phyloP scores from a whole-genome alignment of 2,888 invertebrate genomes.

The Corbicula japonica region DNA sequence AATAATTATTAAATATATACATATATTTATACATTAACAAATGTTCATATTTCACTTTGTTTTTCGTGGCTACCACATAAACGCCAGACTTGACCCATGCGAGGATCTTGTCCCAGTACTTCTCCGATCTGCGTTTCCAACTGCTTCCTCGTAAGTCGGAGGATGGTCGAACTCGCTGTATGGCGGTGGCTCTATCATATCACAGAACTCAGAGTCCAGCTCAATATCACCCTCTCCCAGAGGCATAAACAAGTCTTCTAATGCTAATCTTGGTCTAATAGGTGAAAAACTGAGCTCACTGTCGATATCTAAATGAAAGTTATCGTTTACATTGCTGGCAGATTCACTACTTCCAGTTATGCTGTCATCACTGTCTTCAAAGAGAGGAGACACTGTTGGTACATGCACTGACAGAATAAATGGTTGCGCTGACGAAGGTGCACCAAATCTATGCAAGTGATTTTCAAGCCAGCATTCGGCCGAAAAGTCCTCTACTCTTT shows the following conservation, averaged over 20 bases:
- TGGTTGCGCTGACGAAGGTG: slow-evolving; percentile 14
- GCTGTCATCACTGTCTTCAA: slow-evolving; percentile 46
- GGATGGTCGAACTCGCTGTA: slow-evolving; percentile 72
- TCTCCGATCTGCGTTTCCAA: slow-evolving; percentile 33
- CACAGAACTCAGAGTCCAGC: slow-evolving; percentile 23
- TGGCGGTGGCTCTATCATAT: slow-evolving; percentile 66
- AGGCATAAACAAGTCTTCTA: slow-evolving; percentile 57
- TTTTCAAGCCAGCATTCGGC: slow-evolving; percentile 77
- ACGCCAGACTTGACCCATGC: slow-evolving; percentile 41
- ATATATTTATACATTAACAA: too few relatives aligned
- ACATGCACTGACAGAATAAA: slow-evolving; percentile 2
- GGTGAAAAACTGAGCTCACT: slow-evolving; percentile 12
- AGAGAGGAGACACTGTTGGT: slow-evolving; percentile 22
- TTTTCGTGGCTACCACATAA: slow-evolving; percentile 68
- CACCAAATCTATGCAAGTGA: slow-evolving; percentile 71
- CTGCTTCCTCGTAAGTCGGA: slow-evolving; percentile 76
- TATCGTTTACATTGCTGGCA: slow-evolving; percentile 29
- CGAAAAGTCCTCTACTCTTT: slow-evolving; percentile 75
- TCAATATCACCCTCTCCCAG: slow-evolving; percentile 30
- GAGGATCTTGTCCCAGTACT: slow-evolving; percentile 38
- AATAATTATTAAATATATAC: too few relatives aligned
- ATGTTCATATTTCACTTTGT: too few relatives aligned
- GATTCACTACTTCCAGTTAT: slow-evolving; percentile 50
- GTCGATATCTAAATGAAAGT: slow-evolving; percentile 38
- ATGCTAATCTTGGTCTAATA: slow-evolving; percentile 37